Evolutionary conservation across 2,113 vertebrate genomes (phyloP).

Genomic region (Microtus pennsylvanicus): DNA sequence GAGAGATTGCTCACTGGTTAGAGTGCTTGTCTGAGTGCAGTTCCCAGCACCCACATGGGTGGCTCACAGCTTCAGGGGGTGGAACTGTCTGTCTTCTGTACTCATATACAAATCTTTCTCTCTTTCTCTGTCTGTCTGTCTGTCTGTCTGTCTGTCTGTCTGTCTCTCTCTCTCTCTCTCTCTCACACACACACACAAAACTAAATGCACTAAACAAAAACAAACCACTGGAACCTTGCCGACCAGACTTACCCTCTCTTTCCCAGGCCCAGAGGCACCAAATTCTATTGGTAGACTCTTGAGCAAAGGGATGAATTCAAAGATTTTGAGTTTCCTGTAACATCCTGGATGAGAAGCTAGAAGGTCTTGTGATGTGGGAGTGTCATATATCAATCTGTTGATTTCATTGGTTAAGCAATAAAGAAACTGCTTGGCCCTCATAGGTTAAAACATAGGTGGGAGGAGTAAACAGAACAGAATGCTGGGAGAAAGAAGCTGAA

Average conservation of each 20-base stretch:
- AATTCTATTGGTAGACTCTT: not conserved
- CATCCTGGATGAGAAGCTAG: not conserved
- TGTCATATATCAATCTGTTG: too few species aligned
- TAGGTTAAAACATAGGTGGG: too few species aligned
- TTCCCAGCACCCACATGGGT: not conserved
- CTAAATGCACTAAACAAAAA: not conserved
- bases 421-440: too few species aligned
- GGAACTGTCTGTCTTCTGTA: not conserved
- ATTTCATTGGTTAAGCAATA: too few species aligned
- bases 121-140: not conserved
- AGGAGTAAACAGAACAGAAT: too few species aligned
- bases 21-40: too few species aligned
- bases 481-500: too few species aligned
- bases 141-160: too few species aligned
- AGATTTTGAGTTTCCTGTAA: not conserved
- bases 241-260: not conserved
- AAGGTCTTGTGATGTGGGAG: not conserved
- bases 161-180: too few species aligned
- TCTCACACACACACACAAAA: not conserved
- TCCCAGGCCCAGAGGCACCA: not conserved
- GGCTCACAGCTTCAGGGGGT: not conserved
- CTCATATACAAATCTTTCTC: not conserved
- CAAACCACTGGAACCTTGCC: not conserved
- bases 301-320: not conserved
- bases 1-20: not conserved